phyloP scores from a whole-genome alignment of 2,113 vertebrate genomes.

The Pseudopodoces humilis region DNA sequence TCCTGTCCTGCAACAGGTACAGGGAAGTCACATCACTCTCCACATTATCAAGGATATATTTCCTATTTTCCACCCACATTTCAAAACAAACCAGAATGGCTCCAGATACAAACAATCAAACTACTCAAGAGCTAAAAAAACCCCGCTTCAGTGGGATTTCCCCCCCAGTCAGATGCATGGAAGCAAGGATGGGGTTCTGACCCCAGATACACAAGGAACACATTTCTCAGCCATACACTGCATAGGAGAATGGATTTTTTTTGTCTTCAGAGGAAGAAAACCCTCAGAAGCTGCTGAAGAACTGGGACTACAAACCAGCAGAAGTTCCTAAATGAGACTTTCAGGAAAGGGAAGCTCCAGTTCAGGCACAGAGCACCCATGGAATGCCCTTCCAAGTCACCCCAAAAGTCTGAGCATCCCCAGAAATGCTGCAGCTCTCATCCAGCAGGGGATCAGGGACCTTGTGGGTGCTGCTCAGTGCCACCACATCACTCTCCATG shows the following conservation, averaged over 20 bases:
- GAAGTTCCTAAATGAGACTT: not conserved
- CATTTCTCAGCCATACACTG: not conserved
- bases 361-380: not conserved
- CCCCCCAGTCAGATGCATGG: fast-evolving
- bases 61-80: not conserved
- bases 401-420: fast-evolving
- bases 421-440: not conserved
- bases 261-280: not conserved
- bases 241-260: not conserved
- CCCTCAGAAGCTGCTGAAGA: not conserved
- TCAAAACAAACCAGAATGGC: not conserved
- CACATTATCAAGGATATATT: not conserved
- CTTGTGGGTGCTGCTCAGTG: not conserved
- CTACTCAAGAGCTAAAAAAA: not conserved
- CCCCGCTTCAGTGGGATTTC: no score
- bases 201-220: not conserved
- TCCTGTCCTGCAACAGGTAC: not conserved
- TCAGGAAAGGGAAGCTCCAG: not conserved
- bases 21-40: not conserved
- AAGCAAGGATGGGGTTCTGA: not conserved
- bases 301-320: not conserved
- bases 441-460: not conserved
- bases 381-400: not conserved
- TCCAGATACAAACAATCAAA: not conserved
- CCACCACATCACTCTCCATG: not conserved